These are phyloP conservation scores for Axea sp. DNA, from an alignment of 2,888 invertebrate genomes.

Conservation along the genomic window DNA sequence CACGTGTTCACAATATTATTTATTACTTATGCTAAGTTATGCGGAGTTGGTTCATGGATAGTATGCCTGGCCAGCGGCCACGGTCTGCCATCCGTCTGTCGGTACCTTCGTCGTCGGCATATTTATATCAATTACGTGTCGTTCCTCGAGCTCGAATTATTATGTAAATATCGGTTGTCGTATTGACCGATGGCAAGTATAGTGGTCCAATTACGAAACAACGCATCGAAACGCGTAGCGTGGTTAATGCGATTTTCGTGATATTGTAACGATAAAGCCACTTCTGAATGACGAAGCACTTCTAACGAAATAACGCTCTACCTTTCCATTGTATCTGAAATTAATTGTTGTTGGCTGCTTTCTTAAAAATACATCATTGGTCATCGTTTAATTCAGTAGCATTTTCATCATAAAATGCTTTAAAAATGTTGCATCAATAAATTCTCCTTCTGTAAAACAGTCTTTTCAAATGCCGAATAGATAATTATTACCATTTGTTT, in stretches of 20 bases:
- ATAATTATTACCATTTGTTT: no score
- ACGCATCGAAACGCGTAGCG: conserved; percentile 57
- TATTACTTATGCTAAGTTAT: conserved; percentile 79
- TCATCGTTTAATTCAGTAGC: no score
- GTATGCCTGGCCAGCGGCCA: conserved; percentile 71
- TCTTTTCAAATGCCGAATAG: no score
- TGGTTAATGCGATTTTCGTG: conserved; percentile 61
- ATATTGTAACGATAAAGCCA: conserved; percentile 60
- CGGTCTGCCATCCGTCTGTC: conserved; percentile 75
- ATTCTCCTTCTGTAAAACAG: no score
- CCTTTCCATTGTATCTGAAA: conserved; percentile 25
- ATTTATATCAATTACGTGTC: conserved; percentile 79
- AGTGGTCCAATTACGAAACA: conserved; percentile 63
- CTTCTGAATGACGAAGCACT: conserved; percentile 38
- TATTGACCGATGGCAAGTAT: conserved; percentile 57
- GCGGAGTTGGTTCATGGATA: conserved; percentile 72
- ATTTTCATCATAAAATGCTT: no score
- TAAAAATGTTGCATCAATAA: no score
- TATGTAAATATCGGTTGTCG: conserved; percentile 74
- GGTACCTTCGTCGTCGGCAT: conserved; percentile 72
- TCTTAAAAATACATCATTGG: no score
- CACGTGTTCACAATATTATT: conserved; percentile 78
- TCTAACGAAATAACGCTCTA: no score
- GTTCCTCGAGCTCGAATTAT: conserved; percentile 75
- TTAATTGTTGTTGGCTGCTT: conserved; percentile 18